phyloP scores from a whole-genome alignment of 2,888 invertebrate genomes.

The Agrochola lota region DNA sequence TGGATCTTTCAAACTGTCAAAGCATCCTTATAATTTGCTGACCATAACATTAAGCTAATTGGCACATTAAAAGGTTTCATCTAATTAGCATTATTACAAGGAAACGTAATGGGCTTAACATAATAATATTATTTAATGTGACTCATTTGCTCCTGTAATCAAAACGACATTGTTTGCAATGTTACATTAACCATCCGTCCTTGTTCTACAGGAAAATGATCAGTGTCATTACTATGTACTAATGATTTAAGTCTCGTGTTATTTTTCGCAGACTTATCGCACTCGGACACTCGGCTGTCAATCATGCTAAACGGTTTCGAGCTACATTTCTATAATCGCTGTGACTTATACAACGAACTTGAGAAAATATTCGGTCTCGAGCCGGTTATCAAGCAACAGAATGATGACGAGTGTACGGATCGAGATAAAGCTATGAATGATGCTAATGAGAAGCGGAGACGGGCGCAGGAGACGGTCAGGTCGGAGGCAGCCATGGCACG shows the following conservation, averaged over 20 bases:
- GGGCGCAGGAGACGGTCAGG: conserved; percentile 89
- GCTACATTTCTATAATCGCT: conserved; percentile 98
- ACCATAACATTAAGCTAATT: conserved; percentile 29
- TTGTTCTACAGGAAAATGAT: conserved; percentile 55
- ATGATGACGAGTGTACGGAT: conserved; percentile 89
- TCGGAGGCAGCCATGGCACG: conserved; percentile 96
- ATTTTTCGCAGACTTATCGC: conserved; percentile 95
- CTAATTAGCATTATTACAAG: conserved; percentile 40
- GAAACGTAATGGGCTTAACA: conserved; percentile 52
- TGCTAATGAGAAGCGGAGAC: conserved; percentile 91
- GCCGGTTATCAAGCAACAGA: conserved; percentile 93
- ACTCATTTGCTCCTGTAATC: conserved; percentile 20
- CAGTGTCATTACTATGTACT: neutral
- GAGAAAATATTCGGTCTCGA: conserved; percentile 97
- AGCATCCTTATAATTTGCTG: conserved; percentile 8
- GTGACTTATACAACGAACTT: conserved; percentile 95
- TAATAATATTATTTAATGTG: conserved; percentile 32
- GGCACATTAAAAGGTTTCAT: conserved; percentile 51
- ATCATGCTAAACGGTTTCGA: conserved; percentile 98
- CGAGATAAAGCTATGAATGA: conserved; percentile 91
- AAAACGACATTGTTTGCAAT: conserved; percentile 38
- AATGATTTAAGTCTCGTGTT: conserved; percentile 34
- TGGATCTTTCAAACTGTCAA: neutral
- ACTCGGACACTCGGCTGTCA: conserved; percentile 97
- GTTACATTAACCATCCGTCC: conserved; percentile 5